phyloP scores from a whole-genome alignment of 2,888 invertebrate species.

The Mesopsocus fuscifrons region DNA sequence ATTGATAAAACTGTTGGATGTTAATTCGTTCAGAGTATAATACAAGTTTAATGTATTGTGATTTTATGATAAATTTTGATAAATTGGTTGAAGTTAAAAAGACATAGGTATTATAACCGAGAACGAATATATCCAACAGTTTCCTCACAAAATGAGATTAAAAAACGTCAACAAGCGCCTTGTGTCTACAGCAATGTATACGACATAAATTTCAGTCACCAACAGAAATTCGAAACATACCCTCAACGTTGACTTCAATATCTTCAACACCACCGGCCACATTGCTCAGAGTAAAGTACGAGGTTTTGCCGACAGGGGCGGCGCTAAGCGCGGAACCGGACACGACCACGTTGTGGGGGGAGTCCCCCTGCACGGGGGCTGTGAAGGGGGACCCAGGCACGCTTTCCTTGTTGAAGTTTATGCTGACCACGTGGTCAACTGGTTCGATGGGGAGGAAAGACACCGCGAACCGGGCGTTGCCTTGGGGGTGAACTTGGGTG shows the following conservation, averaged over 20 bases:
- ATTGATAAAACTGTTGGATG: no score
- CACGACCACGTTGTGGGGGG: slow-evolving; percentile 34
- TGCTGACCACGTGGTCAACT: slow-evolving; percentile 87
- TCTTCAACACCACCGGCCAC: slow-evolving; percentile 70
- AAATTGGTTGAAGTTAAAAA: no score
- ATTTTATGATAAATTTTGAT: no score
- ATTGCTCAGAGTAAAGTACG: slow-evolving; percentile 32
- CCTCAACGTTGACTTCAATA: slow-evolving; percentile 92
- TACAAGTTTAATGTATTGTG: no score
- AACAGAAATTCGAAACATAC: no score
- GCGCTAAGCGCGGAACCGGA: slow-evolving; percentile 36
- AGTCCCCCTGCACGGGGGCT: slow-evolving; percentile 49
- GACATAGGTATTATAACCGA: no score
- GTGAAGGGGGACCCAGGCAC: slow-evolving; percentile 76
- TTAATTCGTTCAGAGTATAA: no score
- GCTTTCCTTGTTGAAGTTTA: slow-evolving; percentile 86
- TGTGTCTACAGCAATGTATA: no score
- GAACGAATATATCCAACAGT: no score
- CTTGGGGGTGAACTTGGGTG: slow-evolving; percentile 86
- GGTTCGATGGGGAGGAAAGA: slow-evolving; percentile 91
- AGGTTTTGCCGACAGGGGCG: slow-evolving; percentile 31
- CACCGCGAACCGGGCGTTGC: slow-evolving; percentile 80
- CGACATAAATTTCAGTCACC: no score
- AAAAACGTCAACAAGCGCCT: no score
- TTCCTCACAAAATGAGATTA: no score